phyloP scores from a whole-genome alignment of 2,888 invertebrate genomes.

The Vannuccia rotundouncinata region DNA sequence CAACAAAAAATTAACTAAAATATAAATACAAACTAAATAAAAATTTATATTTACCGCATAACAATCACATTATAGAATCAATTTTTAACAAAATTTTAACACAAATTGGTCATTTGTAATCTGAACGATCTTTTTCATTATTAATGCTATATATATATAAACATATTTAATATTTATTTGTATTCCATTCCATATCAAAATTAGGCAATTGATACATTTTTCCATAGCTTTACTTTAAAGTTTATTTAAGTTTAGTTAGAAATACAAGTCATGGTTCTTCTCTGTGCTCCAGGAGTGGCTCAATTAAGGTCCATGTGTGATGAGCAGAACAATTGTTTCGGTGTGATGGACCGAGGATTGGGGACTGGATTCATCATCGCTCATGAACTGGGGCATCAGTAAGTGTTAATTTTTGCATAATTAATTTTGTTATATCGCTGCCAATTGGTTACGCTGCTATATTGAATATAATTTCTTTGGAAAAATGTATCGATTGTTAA shows the following conservation, averaged over 20 bases:
- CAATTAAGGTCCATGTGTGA: conserved; percentile 36
- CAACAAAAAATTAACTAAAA: too few relatives aligned
- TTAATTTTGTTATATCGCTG: neutral
- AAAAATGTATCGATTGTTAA: too few relatives aligned
- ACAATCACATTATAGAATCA: too few relatives aligned
- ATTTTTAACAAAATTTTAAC: too few relatives aligned
- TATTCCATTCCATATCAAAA: neutral
- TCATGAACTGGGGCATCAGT: conserved; percentile 39
- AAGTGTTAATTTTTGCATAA: neutral
- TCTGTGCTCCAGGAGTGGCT: conserved; percentile 30
- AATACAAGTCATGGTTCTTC: too few relatives aligned
- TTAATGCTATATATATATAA: too few relatives aligned
- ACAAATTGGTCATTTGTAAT: too few relatives aligned
- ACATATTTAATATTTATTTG: neutral
- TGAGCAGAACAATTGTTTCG: conserved; percentile 32
- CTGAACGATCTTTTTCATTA: too few relatives aligned
- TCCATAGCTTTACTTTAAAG: neutral
- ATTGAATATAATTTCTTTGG: too few relatives aligned
- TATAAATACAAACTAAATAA: too few relatives aligned
- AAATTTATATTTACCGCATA: too few relatives aligned
- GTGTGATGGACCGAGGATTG: conserved; percentile 28
- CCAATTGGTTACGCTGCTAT: too few relatives aligned
- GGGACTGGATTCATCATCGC: conserved; percentile 38
- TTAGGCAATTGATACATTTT: neutral
- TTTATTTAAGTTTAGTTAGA: neutral